Base-by-base conservation (phyloP, 2,797 vertebrate genomes). In the Cyprinella venusta region DNA sequence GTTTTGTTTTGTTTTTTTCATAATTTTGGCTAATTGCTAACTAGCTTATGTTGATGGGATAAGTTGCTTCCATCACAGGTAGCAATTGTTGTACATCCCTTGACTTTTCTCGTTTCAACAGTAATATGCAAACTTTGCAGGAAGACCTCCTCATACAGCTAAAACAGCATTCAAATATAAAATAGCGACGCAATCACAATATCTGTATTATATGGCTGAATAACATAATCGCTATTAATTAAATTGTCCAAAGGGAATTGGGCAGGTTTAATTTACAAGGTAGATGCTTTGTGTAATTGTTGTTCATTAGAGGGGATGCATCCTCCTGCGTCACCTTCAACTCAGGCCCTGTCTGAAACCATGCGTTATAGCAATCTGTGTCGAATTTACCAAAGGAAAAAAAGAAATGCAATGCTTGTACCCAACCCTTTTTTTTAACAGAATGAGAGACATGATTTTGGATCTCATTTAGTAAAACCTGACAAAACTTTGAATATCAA, bases 401-500 rank as follows among this genome's bases (percentile, higher is more conserved):
- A 15, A 36, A 65, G 59, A 65, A 78, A 50, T 36, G 24, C 18
- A 52, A 12, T 26, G 75, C 9, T 18, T 63, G 8, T n/a, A 63
- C 5, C 9, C 15, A 45, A 48, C 38, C 38, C 9, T 26, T 59
- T 59, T 59, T 77, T 26, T 42, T 67, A 64, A 79, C 50, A 52
- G 36, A 45, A 67, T 79, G 76, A 33, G 18, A 50, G 21, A 65
- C 21, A 4, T 79, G 9, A 45, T 65, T 65, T 79, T 67, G 40
- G 76, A 79, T 79, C 19, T 67, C 30, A 52, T 52, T 65, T 79
- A 24, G 76, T 52, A 67, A 79, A 79, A 65, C 36, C 45, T 67
- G 26, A 52, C 76, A 52, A 74, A 65, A 8, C 33, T 65, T 75
- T 82, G 19, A 81, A 72, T 61, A 56, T 69, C 64, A 56, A 42